Conservation (phyloP, 2,888 invertebrate species). For the Leptinotarsa tumamoca region DNA sequence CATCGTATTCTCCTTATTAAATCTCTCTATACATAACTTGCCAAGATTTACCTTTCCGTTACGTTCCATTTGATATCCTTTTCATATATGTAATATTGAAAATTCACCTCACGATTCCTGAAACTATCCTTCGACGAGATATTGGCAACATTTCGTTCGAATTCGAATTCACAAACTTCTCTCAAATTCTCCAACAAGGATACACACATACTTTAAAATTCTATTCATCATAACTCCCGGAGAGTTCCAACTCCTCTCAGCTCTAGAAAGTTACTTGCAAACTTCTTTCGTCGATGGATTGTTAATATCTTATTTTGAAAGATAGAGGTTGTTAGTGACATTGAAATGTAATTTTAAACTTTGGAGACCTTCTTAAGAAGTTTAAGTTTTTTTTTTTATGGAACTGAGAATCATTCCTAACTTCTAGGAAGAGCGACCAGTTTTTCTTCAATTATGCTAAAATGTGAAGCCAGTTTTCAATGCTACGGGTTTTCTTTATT, state of each 20-base stretch:
- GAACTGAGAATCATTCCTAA: not conserved
- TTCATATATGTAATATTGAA: not conserved
- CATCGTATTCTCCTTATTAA: not conserved
- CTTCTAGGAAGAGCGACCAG: not conserved
- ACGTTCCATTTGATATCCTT: constrained; percentile 2
- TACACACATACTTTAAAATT: constrained; percentile 19
- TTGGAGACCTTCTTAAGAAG: not conserved
- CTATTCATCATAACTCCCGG: not conserved
- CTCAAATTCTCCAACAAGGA: not conserved
- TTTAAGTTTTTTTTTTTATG: not conserved
- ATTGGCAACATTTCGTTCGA: constrained; percentile 7
- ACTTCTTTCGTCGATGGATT: constrained; percentile 12
- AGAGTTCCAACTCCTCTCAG: constrained; percentile 15
- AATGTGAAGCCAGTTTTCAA: not conserved
- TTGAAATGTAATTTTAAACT: not conserved
- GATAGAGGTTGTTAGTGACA: constrained; percentile 10
- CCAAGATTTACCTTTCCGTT: not conserved
- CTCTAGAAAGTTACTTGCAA: constrained; percentile 4
- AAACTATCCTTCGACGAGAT: constrained; percentile 13
- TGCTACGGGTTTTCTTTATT: too few relatives aligned
- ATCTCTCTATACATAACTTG: not conserved
- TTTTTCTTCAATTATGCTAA: not conserved
- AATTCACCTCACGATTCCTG: constrained; percentile 6
- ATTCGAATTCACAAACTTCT: constrained; percentile 9
- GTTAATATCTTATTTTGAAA: not conserved